These are phyloP conservation scores for Zygothrica quintamaculata DNA, from an alignment of 2,888 invertebrate species.

Conservation along the genomic window DNA sequence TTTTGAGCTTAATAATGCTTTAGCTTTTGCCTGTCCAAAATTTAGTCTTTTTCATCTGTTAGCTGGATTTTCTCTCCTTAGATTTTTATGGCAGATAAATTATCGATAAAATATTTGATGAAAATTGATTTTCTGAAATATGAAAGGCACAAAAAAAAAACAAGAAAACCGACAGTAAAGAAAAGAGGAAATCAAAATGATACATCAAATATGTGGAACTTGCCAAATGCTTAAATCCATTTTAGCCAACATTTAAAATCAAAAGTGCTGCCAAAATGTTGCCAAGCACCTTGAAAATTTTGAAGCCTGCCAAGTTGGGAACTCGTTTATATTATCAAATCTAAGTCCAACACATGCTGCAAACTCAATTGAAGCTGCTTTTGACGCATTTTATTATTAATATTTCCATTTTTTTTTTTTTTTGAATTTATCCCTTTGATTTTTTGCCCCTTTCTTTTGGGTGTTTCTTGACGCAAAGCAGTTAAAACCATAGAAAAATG, in stretches of 20 bases:
- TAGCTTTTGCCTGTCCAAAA: no score
- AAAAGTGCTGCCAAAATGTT: constrained; percentile 12
- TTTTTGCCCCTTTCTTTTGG: constrained; percentile 15
- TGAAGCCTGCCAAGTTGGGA: constrained; percentile 22
- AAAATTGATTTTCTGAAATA: no score
- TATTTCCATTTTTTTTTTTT: no score
- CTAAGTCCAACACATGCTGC: constrained; percentile 28
- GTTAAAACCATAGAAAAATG: constrained; percentile 26
- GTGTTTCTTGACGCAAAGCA: not conserved
- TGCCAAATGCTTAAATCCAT: constrained; percentile 1
- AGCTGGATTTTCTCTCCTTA: no score
- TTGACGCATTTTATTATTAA: constrained; percentile 51
- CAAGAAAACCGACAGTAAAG: not conserved
- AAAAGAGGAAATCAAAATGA: not conserved
- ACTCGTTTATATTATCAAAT: constrained; percentile 27
- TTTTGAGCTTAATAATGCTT: no score
- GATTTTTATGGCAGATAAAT: no score
- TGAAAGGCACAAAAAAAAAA: no score
- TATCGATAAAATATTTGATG: no score
- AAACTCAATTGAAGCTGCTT: constrained; percentile 38
- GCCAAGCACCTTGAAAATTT: no score
- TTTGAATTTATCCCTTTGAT: constrained; percentile 26
- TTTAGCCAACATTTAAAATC: constrained; percentile 9
- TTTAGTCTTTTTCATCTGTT: no score
- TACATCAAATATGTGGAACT: no score